Evolutionary conservation across 2,888 invertebrate species (phyloP).

Genomic region (Melieria picta): DNA sequence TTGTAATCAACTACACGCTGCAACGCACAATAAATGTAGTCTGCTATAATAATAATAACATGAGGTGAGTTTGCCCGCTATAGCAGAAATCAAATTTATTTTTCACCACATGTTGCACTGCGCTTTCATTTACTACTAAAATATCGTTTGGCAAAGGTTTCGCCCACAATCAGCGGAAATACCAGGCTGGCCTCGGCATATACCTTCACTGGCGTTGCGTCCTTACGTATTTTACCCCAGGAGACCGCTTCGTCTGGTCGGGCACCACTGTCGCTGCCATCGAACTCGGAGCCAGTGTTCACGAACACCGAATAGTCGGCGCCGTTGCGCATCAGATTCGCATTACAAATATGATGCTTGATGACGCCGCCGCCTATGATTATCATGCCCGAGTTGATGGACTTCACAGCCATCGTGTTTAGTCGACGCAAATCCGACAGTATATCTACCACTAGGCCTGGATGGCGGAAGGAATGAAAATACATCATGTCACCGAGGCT

Average conservation of each 20-base stretch:
- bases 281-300: conserved; percentile 95
- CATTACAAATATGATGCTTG: conserved; percentile 99
- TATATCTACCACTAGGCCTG: conserved; percentile 93
- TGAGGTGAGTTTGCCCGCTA: too few species aligned
- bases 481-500: conserved; percentile 99
- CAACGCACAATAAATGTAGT: too few species aligned
- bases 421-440: conserved; percentile 88
- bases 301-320: conserved; percentile 95
- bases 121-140: conserved; percentile 44
- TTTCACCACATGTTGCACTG: too few species aligned
- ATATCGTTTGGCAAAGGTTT: conserved; percentile 89
- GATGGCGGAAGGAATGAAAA: conserved; percentile 93
- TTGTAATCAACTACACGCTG: too few species aligned
- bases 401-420: conserved; percentile 94
- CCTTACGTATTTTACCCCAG: conserved; percentile 96
- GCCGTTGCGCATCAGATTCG: conserved; percentile 99
- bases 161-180: conserved; percentile 93
- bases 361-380: conserved; percentile 95
- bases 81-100: too few species aligned
- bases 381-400: conserved; percentile 93
- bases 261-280: conserved; percentile 98
- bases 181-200: conserved; percentile 94
- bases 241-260: conserved; percentile 98
- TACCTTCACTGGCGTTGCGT: conserved; percentile 89
- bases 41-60: too few species aligned